phyloP scores from a whole-genome alignment of 1,140 invertebrate species.

The Tetramorium simillimum region DNA sequence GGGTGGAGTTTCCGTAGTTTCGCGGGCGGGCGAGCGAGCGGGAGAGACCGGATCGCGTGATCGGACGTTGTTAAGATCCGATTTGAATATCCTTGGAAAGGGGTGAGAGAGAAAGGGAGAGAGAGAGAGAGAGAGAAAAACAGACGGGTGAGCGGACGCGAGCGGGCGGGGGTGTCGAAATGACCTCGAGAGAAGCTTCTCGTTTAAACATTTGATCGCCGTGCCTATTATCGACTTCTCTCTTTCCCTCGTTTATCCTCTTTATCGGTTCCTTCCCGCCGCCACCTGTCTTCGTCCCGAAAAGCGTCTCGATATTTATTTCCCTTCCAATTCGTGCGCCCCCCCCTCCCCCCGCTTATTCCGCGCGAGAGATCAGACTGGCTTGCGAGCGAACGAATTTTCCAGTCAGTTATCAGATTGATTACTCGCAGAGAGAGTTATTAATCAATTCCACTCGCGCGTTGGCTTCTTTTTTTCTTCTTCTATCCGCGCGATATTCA shows the following conservation, averaged over 20 bases:
- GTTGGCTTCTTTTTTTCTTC: background rate
- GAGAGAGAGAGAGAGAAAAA: background rate
- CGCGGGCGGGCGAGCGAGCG: background rate
- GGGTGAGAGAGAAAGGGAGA: background rate
- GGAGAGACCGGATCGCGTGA: constrained; percentile 58
- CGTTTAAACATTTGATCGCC: constrained; percentile 68
- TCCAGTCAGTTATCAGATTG: background rate
- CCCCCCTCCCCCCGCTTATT: background rate
- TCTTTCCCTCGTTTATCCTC: background rate
- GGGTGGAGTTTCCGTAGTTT: constrained; percentile 41
- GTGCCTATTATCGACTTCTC: constrained; percentile 34
- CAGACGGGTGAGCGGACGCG: background rate
- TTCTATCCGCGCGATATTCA: background rate
- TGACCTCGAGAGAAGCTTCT: constrained; percentile 65
- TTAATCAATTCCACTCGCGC: background rate
- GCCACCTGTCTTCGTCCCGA: background rate
- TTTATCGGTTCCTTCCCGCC: background rate
- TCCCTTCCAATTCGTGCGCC: background rate
- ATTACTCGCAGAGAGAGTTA: constrained; percentile 11
- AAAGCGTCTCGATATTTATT: constrained; percentile 37
- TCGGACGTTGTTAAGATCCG: constrained; percentile 51
- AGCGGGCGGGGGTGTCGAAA: constrained; percentile 46
- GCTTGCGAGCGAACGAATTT: constrained; percentile 1
- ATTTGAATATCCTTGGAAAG: constrained; percentile 70
- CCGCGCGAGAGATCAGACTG: background rate